Conservation (phyloP, 30 jellyfish, hydroid and myxozoan species). For the Pelagia noctiluca region DNA sequence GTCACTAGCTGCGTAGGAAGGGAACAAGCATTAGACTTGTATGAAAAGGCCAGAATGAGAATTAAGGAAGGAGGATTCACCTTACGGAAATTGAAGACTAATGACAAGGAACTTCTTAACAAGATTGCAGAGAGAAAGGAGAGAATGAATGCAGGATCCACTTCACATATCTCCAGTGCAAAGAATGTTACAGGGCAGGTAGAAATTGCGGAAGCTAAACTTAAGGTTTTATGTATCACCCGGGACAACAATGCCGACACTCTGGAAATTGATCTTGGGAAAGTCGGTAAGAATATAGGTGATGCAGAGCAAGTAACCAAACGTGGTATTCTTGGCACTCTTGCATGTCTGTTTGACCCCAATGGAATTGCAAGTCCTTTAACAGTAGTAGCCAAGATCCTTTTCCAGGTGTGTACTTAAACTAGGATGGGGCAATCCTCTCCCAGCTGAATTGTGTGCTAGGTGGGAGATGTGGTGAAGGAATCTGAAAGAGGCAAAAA, state of each 20-base stretch:
- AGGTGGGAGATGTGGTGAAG: constrained; percentile 41
- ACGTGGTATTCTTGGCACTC: constrained; percentile 39
- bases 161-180: neutral
- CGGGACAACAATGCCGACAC: constrained; percentile 27
- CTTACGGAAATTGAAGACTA: constrained; percentile 7
- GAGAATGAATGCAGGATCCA: neutral
- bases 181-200: neutral
- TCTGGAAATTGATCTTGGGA: constrained; percentile 42
- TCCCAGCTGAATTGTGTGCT: constrained; percentile 26
- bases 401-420: constrained; percentile 35
- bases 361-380: constrained; percentile 28
- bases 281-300: constrained; percentile 28
- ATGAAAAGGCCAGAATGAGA: constrained; percentile 33
- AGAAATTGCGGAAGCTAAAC: neutral
- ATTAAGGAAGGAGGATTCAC: constrained; percentile 30
- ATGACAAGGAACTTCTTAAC: constrained; percentile 19
- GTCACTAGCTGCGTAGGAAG: constrained; percentile 21
- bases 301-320: constrained; percentile 12
- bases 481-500: neutral
- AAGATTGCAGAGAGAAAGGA: constrained; percentile 32
- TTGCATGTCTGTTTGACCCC: constrained; percentile 53
- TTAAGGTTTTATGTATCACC: neutral
- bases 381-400: constrained; percentile 31
- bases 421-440: constrained; percentile 42
- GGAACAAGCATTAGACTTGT: constrained; percentile 25